These are phyloP conservation scores for Stichodactyla mertensii DNA, from an alignment of 64 coral and sea anemone genomes.

Conservation along the genomic window DNA sequence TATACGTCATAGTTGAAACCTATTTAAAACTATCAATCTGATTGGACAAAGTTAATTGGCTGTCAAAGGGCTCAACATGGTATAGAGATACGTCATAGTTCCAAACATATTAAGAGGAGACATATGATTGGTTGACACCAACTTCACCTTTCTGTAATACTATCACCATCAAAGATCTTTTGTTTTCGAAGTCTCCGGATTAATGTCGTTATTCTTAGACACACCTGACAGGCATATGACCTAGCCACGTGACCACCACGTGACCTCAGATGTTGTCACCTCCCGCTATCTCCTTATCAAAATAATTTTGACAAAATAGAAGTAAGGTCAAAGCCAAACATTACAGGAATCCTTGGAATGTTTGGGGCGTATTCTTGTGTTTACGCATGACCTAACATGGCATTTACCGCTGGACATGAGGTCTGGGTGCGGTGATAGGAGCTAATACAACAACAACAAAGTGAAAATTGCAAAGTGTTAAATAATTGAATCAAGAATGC, in stretches of 20 bases:
- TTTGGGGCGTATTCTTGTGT: not conserved
- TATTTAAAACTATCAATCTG: conserved; percentile 5
- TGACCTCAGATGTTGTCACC: not conserved
- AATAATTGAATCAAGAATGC: not conserved
- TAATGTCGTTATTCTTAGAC: not conserved
- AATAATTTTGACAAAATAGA: not conserved
- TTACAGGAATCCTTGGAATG: not conserved
- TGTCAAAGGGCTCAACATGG: not conserved
- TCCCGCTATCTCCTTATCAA: not conserved
- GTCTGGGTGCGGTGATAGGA: not conserved
- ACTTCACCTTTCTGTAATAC: not conserved
- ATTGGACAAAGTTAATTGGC: conserved; percentile 4
- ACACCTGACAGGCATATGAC: not conserved
- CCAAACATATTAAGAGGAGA: not conserved
- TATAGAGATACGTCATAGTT: not conserved
- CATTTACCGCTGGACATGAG: not conserved
- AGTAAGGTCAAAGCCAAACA: not conserved
- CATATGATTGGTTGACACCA: not conserved
- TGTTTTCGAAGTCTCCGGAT: not conserved
- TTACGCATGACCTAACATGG: not conserved
- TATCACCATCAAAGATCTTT: not conserved
- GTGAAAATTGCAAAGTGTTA: not conserved
- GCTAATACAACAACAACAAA: not conserved
- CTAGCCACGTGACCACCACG: not conserved
- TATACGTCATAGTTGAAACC: not conserved